A percentile compares a stretch with the other conserved stretches of the same genome.
phyloP scores from a whole-genome alignment of 2,113 vertebrate genomes.

The Larimichthys crocea region DNA sequence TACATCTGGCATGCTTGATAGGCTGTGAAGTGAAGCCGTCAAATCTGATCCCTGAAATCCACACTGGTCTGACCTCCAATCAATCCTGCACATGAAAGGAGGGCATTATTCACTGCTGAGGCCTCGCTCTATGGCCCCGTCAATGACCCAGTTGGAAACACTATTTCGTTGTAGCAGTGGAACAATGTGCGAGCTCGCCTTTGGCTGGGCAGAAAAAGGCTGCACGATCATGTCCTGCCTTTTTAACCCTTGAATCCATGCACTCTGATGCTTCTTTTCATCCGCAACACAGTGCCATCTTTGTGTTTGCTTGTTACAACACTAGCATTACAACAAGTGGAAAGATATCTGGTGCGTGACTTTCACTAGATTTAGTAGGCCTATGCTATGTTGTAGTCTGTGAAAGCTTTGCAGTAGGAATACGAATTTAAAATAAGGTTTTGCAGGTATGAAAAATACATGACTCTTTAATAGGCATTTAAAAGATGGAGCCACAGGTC shows the following conservation, averaged over 20 bases:
- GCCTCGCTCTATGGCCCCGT: conserved; percentile 42
- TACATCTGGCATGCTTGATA: conserved; percentile 61
- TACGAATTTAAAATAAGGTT: conserved; percentile 6
- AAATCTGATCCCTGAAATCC: conserved; percentile 75
- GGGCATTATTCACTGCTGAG: conserved; percentile 62
- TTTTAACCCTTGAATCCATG: neutral
- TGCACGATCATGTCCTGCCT: neutral
- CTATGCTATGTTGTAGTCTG: neutral
- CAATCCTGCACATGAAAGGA: conserved; percentile 63
- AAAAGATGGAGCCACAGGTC: neutral
- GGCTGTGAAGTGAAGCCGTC: conserved; percentile 63
- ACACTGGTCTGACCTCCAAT: conserved; percentile 69
- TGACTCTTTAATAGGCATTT: neutral
- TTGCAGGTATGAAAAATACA: neutral
- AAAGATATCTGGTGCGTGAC: neutral
- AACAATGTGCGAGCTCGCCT: conserved; percentile 15
- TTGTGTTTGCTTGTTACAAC: neutral
- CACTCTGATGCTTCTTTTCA: neutral
- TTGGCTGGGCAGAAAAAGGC: neutral
- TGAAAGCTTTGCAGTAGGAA: neutral
- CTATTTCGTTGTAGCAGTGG: conserved; percentile 10
- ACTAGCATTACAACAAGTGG: neutral
- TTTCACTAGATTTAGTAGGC: neutral
- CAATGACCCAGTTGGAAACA: conserved; percentile 45
- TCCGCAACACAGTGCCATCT: neutral